Evolutionary conservation across 2,113 vertebrate genomes (phyloP), one percentile per base, ranked within the genome.

Genomic region (Misgurnus anguillicaudatus): DNA sequence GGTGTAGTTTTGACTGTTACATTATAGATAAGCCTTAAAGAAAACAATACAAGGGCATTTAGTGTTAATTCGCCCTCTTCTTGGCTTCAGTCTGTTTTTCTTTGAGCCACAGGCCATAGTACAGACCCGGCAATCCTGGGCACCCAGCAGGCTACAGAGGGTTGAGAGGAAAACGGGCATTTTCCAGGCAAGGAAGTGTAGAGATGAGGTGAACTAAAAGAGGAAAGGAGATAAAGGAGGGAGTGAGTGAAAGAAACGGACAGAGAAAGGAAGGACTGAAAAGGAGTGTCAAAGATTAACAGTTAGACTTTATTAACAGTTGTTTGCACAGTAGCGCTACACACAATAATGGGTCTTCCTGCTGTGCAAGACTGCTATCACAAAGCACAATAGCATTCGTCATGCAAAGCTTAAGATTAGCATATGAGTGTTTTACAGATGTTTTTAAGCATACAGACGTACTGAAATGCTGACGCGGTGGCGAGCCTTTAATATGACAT

Each of bases 301-400:
- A 68, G 31, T 71, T 57, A 9, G 4, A n/a, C 21, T 47, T 66
- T 60, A 61, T 77, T 57, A 21, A 38, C 65, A 3, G 5, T 48
- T 82, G 82, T 86, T 86, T 86, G 80, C 80, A 80, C 80, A 86
- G 82, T 73, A 62, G 41, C 19, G 51, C 45, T 42, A 53, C 63
- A 45, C 77, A 82, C 85, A 84, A 82, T 86, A 80, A 79, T 82
- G 38, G 65, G 62, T 75, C 85, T 82, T 86, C 80, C 82, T 83
- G 82, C 62, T 81, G 48, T 39, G 6, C 13, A 31, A 38, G 70
- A 62, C 53, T 8, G 53, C 60, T 80, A 77, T 71, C 62, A 45
- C 14, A 4, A n/a, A 69, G 57, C 75, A 10, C 67, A 83, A 79
- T 67, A 79, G 62, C 69, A 45, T 60, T 19, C 31, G 13, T 48